Evolutionary conservation across 2,888 invertebrate species (phyloP).

Genomic region (Hirtodrosophila confusa): DNA sequence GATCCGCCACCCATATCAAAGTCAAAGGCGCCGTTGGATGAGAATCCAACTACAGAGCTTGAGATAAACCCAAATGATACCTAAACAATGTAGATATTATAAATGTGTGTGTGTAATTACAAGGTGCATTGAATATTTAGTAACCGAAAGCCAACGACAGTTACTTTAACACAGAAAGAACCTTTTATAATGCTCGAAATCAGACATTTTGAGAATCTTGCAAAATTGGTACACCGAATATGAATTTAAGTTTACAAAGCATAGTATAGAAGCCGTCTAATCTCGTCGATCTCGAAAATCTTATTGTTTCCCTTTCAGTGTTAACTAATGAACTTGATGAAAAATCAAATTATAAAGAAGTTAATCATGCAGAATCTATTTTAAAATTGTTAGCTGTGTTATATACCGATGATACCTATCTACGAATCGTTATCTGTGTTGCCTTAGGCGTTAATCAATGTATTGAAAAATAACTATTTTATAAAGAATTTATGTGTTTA

Average conservation of each 20-base stretch:
- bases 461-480: conserved; percentile 26
- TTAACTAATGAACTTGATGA: too few species aligned
- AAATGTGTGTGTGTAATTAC: conserved; percentile 23
- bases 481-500: conserved; percentile 41
- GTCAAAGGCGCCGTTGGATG: not conserved
- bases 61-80: conserved; percentile 7
- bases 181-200: conserved; percentile 17
- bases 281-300: conserved; percentile 21
- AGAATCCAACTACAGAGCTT: conserved; percentile 9
- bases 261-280: conserved; percentile 25
- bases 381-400: conserved; percentile 28
- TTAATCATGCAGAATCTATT: not conserved
- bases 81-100: conserved; percentile 29
- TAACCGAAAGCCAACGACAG: conserved; percentile 46
- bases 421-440: conserved; percentile 51
- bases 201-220: conserved; percentile 14
- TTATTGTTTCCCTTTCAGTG: not conserved
- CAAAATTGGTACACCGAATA: conserved; percentile 56
- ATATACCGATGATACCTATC: conserved; percentile 23
- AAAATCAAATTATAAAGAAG: not conserved
- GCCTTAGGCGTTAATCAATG: conserved; percentile 53
- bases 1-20: conserved; percentile 30
- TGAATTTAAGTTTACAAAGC: conserved; percentile 53
- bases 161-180: conserved; percentile 47
- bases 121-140: conserved; percentile 28